Percentiles rank a stretch among this genome's conserved stretches.
Evolutionary conservation across 2,113 vertebrate genomes (phyloP).

Genomic region (Cettia cetti): DNA sequence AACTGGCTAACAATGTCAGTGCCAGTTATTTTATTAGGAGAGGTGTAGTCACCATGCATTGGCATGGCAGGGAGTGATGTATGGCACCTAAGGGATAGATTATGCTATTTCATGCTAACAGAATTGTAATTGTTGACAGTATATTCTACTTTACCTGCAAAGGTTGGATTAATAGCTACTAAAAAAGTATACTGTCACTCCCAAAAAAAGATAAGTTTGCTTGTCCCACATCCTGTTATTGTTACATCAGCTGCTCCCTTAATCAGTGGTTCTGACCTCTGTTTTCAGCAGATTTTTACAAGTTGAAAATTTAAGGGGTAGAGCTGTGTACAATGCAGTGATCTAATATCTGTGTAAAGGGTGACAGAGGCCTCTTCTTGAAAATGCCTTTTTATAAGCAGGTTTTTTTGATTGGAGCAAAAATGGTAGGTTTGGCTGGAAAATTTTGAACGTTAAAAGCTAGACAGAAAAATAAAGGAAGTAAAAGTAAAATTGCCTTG

Average conservation of each 20-base stretch:
- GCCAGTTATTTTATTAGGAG: neutral
- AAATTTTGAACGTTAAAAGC: neutral
- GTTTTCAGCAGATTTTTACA: neutral
- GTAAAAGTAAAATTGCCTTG: neutral
- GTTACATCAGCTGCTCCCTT: neutral
- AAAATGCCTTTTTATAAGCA: neutral
- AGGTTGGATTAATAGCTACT: neutral
- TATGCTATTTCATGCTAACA: neutral
- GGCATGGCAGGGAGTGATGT: neutral
- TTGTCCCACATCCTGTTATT: neutral
- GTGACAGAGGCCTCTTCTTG: neutral
- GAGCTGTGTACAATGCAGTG: neutral
- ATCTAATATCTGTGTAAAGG: neutral
- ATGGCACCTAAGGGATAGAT: neutral
- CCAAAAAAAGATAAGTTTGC: neutral
- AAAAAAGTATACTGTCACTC: neutral
- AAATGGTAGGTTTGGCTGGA: neutral
- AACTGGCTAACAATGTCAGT: neutral
- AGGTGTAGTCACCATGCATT: neutral
- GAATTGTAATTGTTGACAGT: neutral
- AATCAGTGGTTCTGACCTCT: neutral
- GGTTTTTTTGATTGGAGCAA: neutral
- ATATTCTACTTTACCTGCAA: neutral
- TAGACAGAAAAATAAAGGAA: neutral
- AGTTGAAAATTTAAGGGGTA: neutral